These are phyloP conservation scores for Lampris incognitus DNA, from an alignment of 2,113 vertebrate genomes.

Conservation along the genomic window DNA sequence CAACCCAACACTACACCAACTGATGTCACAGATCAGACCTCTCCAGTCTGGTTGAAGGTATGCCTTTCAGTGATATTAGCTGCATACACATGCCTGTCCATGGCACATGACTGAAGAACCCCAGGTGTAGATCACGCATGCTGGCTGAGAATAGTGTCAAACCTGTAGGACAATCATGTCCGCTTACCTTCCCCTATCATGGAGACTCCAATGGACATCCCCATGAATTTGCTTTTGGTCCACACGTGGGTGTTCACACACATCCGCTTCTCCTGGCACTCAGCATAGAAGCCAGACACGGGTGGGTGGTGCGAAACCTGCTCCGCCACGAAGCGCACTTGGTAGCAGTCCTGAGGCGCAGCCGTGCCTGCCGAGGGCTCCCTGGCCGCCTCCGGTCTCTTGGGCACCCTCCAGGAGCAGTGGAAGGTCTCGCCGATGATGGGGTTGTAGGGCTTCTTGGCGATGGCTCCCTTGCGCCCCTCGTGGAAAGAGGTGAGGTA, in stretches of 20 bases:
- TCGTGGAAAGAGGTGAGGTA: slow-evolving; percentile 99
- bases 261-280: slow-evolving; percentile 92
- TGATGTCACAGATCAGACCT: too few species aligned
- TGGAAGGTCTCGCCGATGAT: slow-evolving; percentile 98
- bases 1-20: too few species aligned
- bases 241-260: slow-evolving; percentile 96
- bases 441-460: slow-evolving; percentile 99
- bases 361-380: slow-evolving; percentile 37
- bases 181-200: slow-evolving; percentile 96
- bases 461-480: slow-evolving; percentile 96
- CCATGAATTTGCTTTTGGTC: slow-evolving; percentile 99
- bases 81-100: too few species aligned
- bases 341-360: slow-evolving; percentile 79
- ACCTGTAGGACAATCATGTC: background rate
- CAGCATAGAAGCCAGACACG: slow-evolving; percentile 97
- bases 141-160: background rate
- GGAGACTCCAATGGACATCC: slow-evolving; percentile 98
- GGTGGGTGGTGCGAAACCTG: slow-evolving; percentile 99
- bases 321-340: slow-evolving; percentile 94
- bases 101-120: too few species aligned
- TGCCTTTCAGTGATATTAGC: too few species aligned
- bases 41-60: too few species aligned
- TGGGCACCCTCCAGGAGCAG: slow-evolving; percentile 94
- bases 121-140: too few species aligned
- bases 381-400: slow-evolving; percentile 53